Evolutionary conservation across 53 echinoderm and acorn worm species (phyloP).

Genomic region (Echinarachnius parma): DNA sequence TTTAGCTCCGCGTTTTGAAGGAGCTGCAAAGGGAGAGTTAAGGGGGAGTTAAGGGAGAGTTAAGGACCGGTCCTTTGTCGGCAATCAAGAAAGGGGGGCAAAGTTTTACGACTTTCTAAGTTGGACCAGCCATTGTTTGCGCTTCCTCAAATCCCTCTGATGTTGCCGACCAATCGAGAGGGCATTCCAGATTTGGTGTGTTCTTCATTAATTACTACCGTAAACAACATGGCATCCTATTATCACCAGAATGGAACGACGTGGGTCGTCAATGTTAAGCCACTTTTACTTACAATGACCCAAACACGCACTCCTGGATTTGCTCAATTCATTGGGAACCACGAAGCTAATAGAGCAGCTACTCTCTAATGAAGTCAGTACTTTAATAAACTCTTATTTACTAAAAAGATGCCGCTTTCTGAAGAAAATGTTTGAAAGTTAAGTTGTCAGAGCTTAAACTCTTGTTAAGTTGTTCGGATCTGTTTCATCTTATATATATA

Average conservation of each 20-base stretch:
- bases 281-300: no score
- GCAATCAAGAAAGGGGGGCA: not conserved
- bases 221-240: conserved; percentile 16
- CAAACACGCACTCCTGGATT: no score
- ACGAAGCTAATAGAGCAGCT: not conserved
- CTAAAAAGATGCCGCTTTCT: no score
- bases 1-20: not conserved
- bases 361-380: conserved; percentile 1
- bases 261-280: not conserved
- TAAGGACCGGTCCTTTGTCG: not conserved
- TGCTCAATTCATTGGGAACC: no score
- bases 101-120: conserved; percentile 25
- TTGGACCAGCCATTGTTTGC: not conserved
- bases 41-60: no score
- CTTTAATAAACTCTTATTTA: no score
- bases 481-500: no score
- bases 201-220: conserved; percentile 37
- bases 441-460: no score
- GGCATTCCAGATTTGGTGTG: conserved; percentile 4
- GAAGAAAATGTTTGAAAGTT: no score
- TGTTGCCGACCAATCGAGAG: conserved; percentile 28
- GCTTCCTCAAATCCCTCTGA: conserved; percentile 16
- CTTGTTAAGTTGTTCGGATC: no score
- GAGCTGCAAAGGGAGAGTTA: conserved; percentile 8
- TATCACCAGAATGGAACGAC: conserved; percentile 1